Conservation (phyloP, 1,140 invertebrate species). For the Leptopilina clavipes region DNA sequence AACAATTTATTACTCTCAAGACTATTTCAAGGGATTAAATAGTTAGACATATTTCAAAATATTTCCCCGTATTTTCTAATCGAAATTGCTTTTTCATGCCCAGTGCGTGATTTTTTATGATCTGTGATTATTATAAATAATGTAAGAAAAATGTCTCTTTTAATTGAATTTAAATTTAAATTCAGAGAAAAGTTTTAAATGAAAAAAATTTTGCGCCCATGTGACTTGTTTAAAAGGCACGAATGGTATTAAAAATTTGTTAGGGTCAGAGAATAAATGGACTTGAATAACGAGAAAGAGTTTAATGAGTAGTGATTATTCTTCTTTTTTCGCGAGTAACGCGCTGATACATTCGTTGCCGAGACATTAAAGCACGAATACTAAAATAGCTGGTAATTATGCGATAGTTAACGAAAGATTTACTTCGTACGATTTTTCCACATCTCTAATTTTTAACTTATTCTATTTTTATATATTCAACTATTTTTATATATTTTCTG, state of each 20-base stretch:
- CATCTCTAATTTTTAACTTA: slow-evolving; percentile 18
- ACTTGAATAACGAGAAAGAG: slow-evolving; percentile 4
- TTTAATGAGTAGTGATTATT: slow-evolving; percentile 21
- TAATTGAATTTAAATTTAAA: too few relatives aligned
- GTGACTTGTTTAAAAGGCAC: not conserved
- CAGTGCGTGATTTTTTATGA: too few relatives aligned
- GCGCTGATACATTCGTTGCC: not conserved
- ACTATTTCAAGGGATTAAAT: too few relatives aligned
- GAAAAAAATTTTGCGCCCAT: not conserved
- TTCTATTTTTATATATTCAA: not conserved
- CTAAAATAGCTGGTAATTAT: slow-evolving; percentile 26
- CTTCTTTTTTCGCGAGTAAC: slow-evolving; percentile 6
- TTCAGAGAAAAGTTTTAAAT: not conserved
- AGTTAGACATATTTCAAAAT: too few relatives aligned
- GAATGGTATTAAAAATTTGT: not conserved
- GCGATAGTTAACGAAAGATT: slow-evolving; percentile 23
- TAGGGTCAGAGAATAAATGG: slow-evolving; percentile 6
- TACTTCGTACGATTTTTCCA: slow-evolving; percentile 5
- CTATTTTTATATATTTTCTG: not conserved
- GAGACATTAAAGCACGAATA: slow-evolving; percentile 15
- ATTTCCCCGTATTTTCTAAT: too few relatives aligned
- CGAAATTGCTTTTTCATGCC: too few relatives aligned
- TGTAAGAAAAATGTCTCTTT: too few relatives aligned
- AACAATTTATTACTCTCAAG: too few relatives aligned
- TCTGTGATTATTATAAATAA: too few relatives aligned